Evolutionary conservation across 2,888 invertebrate genomes (phyloP).

Genomic region (Pyrocoelia pectoralis): DNA sequence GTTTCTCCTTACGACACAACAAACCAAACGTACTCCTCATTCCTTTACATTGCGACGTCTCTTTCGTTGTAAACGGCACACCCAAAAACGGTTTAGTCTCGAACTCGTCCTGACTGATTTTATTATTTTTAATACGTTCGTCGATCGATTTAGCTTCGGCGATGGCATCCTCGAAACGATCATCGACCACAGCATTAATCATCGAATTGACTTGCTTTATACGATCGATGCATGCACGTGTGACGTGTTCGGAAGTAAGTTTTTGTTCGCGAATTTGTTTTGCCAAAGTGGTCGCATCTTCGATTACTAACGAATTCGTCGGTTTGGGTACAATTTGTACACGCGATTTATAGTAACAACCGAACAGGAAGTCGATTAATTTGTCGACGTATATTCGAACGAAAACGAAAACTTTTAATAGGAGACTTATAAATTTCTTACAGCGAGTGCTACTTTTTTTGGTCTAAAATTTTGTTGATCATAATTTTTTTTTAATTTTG

Average conservation of each 20-base stretch:
- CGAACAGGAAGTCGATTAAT: constrained; percentile 59
- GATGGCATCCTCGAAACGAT: constrained; percentile 79
- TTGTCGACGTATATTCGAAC: constrained; percentile 63
- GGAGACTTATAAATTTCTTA: not conserved
- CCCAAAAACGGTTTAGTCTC: constrained; percentile 79
- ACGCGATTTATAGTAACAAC: constrained; percentile 57
- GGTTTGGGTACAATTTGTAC: constrained; percentile 56
- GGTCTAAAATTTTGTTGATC: too few relatives aligned
- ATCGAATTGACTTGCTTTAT: constrained; percentile 77
- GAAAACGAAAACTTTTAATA: constrained; percentile 47
- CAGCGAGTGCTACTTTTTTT: not conserved
- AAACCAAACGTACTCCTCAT: constrained; percentile 76
- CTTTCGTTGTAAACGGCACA: constrained; percentile 89
- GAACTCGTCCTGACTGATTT: constrained; percentile 69
- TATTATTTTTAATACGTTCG: constrained; percentile 66
- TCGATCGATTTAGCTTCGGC: constrained; percentile 81
- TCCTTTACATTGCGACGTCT: constrained; percentile 82
- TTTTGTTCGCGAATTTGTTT: constrained; percentile 70
- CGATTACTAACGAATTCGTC: constrained; percentile 60
- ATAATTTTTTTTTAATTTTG: too few relatives aligned
- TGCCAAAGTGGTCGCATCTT: constrained; percentile 75
- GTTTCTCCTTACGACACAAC: constrained; percentile 65
- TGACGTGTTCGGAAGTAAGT: constrained; percentile 72
- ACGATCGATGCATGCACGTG: constrained; percentile 77
- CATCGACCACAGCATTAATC: constrained; percentile 85